These are phyloP conservation scores for Neoaliturus tenellus DNA, from an alignment of 2,888 invertebrate species.

Conservation along the genomic window DNA sequence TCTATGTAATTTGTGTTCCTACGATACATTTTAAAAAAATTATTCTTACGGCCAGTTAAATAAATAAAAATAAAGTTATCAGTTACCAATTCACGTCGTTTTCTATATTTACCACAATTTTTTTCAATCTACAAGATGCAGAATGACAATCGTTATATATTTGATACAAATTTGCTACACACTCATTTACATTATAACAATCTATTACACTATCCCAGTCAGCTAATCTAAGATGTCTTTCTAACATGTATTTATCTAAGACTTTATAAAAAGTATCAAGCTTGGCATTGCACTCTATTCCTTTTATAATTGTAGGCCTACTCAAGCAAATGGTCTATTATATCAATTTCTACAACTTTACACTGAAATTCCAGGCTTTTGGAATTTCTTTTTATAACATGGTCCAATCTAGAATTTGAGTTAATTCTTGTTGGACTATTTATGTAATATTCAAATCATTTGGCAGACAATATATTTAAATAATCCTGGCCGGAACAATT, in stretches of 20 bases:
- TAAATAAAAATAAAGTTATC: constrained; percentile 1
- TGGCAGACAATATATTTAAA: too few relatives aligned
- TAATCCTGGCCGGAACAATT: too few relatives aligned
- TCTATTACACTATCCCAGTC: too few relatives aligned
- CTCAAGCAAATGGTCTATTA: not conserved
- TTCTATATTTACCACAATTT: not conserved
- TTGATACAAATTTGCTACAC: not conserved
- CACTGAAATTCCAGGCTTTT: not conserved
- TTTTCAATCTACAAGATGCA: not conserved
- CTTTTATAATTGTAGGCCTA: not conserved
- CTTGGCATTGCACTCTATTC: not conserved
- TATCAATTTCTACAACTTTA: not conserved
- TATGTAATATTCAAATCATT: not conserved
- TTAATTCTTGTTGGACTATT: not conserved
- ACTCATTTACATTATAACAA: too few relatives aligned
- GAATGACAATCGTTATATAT: not conserved
- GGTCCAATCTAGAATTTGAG: not conserved
- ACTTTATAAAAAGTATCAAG: not conserved
- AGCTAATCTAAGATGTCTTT: not conserved
- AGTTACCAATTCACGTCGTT: not conserved
- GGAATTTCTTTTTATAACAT: not conserved
- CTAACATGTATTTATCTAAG: too few relatives aligned
- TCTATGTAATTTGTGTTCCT: not conserved
- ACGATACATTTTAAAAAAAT: not conserved
- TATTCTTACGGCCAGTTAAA: not conserved